Base-by-base conservation (phyloP, 2,888 invertebrate species). In the Ellobium chinense region DNA sequence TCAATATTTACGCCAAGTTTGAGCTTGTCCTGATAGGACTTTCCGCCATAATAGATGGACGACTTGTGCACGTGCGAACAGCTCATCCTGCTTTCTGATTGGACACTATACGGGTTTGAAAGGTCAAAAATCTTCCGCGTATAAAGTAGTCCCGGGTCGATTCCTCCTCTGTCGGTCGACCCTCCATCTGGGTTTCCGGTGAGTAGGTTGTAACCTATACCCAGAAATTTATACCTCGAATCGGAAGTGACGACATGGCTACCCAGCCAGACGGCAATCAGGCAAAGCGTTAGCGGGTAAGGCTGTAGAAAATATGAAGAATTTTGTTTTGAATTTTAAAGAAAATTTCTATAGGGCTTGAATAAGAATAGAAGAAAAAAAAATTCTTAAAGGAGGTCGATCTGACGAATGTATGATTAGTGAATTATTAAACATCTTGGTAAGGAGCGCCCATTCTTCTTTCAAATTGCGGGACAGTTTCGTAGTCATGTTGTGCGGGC, bases 121-220 rank as follows among this genome's bases (percentile, higher is more conserved):
- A 88, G 39, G 24, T 83, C 82, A 62, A 87, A 83, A 9, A 88
- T 80, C 24, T 82, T 83, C 65, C 85, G 70, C 1, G 87, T 84
- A 29, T 85, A 78, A 1, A 81, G 75, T 4, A 87, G 81, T 0
- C 87, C 87, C 0, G 87, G 87, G 76, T 88, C 87, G 34, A 85
- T 85, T 1, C 87, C 87, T 0, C 87, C 87, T 21, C 80, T 82
- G 0, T 82, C 80, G 76, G 82, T 80, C 31, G 56, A 80, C 60
- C 87, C 85, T 12, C 87, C 87, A 65, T 88, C 87, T 1, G 87
- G 87, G 70, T 88, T 88, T 12, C 86, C 87, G 54, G 85, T 87
- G 39, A 87, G 80, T 5, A 87, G 54, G 68, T 87, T 87, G 80
- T 87, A 87, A 1, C 85, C 83, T 0, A 86, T 83, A 46, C 88